These are phyloP conservation scores for Epinephelus awoara DNA, from an alignment of 2,797 vertebrate species.

Conservation along the genomic window DNA sequence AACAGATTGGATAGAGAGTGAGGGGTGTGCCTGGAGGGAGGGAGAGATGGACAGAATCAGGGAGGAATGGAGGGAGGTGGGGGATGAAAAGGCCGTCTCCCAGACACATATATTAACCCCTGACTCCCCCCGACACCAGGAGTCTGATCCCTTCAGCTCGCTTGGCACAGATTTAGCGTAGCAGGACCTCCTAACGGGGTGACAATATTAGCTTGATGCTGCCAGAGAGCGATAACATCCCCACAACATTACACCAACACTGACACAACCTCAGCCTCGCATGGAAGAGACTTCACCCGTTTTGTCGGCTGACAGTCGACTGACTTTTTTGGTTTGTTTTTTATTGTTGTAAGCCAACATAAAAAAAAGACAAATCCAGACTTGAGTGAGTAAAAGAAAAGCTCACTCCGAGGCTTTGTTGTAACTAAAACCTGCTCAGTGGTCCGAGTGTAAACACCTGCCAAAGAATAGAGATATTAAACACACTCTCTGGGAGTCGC, in stretches of 20 bases:
- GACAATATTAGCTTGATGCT: slow-evolving; percentile 78
- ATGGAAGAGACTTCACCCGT: not conserved
- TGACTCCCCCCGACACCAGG: slow-evolving; percentile 33
- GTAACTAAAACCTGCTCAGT: slow-evolving; percentile 26
- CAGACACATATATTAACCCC: slow-evolving; percentile 77
- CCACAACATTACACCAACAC: slow-evolving; percentile 42
- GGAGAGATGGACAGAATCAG: slow-evolving; percentile 52
- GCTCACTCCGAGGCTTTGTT: not conserved
- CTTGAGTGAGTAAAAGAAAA: not conserved
- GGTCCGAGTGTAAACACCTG: slow-evolving; percentile 34
- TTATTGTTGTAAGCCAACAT: not conserved
- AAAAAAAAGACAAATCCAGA: not conserved
- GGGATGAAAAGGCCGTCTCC: slow-evolving; percentile 61
- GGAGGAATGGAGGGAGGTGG: slow-evolving; percentile 35
- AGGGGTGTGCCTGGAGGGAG: slow-evolving; percentile 61
- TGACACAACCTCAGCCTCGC: slow-evolving; percentile 20
- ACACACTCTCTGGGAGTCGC: slow-evolving; percentile 62
- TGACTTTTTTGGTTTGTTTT: not conserved
- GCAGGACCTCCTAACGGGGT: slow-evolving; percentile 74
- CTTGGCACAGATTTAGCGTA: slow-evolving; percentile 71
- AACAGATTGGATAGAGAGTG: slow-evolving; percentile 64
- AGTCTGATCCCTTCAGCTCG: slow-evolving; percentile 78
- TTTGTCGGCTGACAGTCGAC: not conserved
- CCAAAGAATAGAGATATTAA: slow-evolving; percentile 59
- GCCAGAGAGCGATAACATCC: slow-evolving; percentile 73